Conservation (phyloP, 2,888 invertebrate species). For the Acrobasis repandana region DNA sequence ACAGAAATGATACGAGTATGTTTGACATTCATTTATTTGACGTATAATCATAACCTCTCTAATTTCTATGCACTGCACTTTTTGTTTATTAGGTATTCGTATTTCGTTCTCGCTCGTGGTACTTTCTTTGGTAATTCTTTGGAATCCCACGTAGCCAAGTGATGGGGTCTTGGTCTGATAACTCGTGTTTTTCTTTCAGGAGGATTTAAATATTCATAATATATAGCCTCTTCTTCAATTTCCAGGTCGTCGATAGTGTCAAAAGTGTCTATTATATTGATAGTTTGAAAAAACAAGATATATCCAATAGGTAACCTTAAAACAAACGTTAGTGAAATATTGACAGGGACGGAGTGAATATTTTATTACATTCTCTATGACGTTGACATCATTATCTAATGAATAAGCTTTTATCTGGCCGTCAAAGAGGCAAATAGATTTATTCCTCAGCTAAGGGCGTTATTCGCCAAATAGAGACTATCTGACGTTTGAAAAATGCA, state of each 20-base stretch:
- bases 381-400: too few relatives aligned
- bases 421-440: not conserved
- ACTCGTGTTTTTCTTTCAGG: constrained; percentile 20
- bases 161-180: constrained; percentile 20
- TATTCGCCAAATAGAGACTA: constrained; percentile 9
- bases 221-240: constrained; percentile 24
- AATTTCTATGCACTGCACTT: too few relatives aligned
- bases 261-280: constrained; percentile 1
- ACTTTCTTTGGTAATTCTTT: too few relatives aligned
- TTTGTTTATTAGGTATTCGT: too few relatives aligned
- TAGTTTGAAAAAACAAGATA: not conserved
- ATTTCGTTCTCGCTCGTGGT: too few relatives aligned
- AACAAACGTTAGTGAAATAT: not conserved
- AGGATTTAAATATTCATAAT: constrained; percentile 23
- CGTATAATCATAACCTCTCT: too few relatives aligned
- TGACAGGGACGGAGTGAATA: too few relatives aligned
- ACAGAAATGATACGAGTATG: too few relatives aligned
- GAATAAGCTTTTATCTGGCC: not conserved
- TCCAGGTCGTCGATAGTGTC: constrained; percentile 19
- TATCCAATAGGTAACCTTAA: too few relatives aligned
- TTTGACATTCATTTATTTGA: too few relatives aligned
- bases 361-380: too few relatives aligned
- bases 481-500: constrained; percentile 18
- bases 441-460: too few relatives aligned
- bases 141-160: constrained; percentile 14